These are phyloP conservation scores for Lacerta bilineata DNA, from an alignment of 2,797 vertebrate species.

Conservation along the genomic window DNA sequence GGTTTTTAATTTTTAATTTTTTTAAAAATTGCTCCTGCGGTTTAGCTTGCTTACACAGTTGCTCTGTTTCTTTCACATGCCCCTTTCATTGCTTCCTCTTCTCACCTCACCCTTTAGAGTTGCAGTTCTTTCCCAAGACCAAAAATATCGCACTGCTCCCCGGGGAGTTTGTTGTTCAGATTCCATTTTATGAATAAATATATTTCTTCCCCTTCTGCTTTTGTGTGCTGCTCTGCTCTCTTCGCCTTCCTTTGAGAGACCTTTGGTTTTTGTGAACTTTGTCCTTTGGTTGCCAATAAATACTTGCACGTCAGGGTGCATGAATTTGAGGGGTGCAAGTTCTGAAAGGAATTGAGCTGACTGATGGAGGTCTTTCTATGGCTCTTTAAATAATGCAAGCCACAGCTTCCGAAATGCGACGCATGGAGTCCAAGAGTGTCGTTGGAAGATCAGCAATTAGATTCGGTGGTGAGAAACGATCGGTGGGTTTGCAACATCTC, in stretches of 20 bases:
- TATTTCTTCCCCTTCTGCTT: slow-evolving; percentile 14
- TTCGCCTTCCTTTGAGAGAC: slow-evolving; percentile 18
- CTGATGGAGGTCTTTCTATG: slow-evolving; percentile 43
- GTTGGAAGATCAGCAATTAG: not conserved
- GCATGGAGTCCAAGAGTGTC: not conserved
- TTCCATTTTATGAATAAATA: not conserved
- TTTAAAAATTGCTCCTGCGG: not conserved
- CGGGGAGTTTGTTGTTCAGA: slow-evolving; percentile 21
- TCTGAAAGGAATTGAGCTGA: slow-evolving; percentile 45
- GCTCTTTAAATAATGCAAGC: not conserved
- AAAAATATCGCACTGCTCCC: slow-evolving; percentile 27
- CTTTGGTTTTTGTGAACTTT: slow-evolving; percentile 15
- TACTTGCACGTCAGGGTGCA: slow-evolving; percentile 8
- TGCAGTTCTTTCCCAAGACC: slow-evolving; percentile 9
- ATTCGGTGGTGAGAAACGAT: not conserved
- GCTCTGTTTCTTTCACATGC: slow-evolving; percentile 35
- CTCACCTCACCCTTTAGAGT: slow-evolving; percentile 20
- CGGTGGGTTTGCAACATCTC: too few species aligned
- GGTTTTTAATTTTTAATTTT: slow-evolving; percentile 15
- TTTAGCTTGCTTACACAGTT: not conserved
- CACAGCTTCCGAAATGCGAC: slow-evolving; percentile 9
- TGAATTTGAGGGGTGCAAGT: not conserved
- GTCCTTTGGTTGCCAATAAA: not conserved
- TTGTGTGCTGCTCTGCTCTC: not conserved
- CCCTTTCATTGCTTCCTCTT: not conserved